Evolutionary conservation across 1,140 invertebrate genomes (phyloP), one percentile per base, ranked within the genome.

Genomic region (Venturia canescens): DNA sequence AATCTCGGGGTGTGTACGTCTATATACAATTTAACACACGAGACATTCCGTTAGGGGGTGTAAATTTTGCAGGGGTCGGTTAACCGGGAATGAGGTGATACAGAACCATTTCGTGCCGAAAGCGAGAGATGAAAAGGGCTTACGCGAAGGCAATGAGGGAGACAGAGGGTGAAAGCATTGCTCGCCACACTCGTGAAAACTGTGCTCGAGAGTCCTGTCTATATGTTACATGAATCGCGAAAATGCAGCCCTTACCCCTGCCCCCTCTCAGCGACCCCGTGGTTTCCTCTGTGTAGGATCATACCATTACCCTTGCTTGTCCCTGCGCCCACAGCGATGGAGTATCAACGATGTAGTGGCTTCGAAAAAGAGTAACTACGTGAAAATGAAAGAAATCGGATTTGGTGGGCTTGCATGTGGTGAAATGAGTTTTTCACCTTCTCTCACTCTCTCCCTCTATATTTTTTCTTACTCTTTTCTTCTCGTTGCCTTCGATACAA

Each of bases 331-430:
- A 13, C 60, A 63, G 15, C 26, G 60, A 27, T 63, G 11, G 7
- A 63, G 60, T 63, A 63, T 63, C 60, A 27, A 27, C 60, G 26
- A 63, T 27, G 60, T 63, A 13, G 21, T 26, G 50, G 50, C 23
- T 11, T 26, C 1, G 21, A n/a, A 23, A 63, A 63, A 63, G 60
- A 63, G 60, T 63, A 63, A 63, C 60, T 63, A 63, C 23, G 60
- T 63, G 60, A 23, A 63, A 63, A 63, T 63, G 60, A 63, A 63
- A 63, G 60, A 63, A 63, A 63, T 63, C 60, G 60, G 27, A 63
- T 63, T 63, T 23, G 60, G 60, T 27, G 60, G 23, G 60, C 60
- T 63, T 63, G 23, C 60, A 63, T 63, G 60, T 63, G 60, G 60
- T 26, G 60, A 63, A 63, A 63, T 63, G 60, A 63, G 60, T 63